Conservation (phyloP, 2,888 invertebrate genomes). For the Norana najaformis region DNA sequence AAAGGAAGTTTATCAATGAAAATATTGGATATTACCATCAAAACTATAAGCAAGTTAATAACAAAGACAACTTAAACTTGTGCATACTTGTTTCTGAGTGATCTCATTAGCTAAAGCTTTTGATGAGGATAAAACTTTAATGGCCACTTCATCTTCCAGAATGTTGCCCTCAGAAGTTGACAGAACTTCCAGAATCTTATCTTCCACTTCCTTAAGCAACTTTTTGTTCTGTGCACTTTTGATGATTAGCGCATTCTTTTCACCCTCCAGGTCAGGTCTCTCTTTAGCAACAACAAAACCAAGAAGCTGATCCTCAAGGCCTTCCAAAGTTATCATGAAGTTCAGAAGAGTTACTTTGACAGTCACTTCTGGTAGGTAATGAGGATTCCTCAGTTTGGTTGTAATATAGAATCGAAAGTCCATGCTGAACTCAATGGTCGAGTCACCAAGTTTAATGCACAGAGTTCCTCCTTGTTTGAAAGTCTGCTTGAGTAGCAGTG, state of each 20-base stretch:
- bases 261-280: conserved; percentile 64
- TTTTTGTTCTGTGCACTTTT: conserved; percentile 64
- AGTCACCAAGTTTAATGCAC: conserved; percentile 64
- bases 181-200: conserved; percentile 64
- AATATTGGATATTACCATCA: too few species aligned
- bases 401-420: conserved; percentile 65
- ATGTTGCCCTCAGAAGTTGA: conserved; percentile 65
- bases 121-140: conserved; percentile 64
- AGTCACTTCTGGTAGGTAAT: conserved; percentile 64
- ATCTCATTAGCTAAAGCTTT: conserved; percentile 64
- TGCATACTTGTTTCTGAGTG: conserved; percentile 63
- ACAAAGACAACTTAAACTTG: background rate
- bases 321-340: conserved; percentile 80
- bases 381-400: conserved; percentile 64
- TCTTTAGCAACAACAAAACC: conserved; percentile 64
- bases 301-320: conserved; percentile 63
- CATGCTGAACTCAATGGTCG: conserved; percentile 64
- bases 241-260: conserved; percentile 63
- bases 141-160: conserved; percentile 65
- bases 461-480: conserved; percentile 62
- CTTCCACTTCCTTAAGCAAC: conserved; percentile 65
- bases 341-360: conserved; percentile 70
- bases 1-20: too few species aligned
- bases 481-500: conserved; percentile 63
- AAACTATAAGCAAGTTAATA: background rate